Evolutionary conservation across 92 coral and sea anemone genomes (phyloP).

Genomic region (Meandrina meandrites): DNA sequence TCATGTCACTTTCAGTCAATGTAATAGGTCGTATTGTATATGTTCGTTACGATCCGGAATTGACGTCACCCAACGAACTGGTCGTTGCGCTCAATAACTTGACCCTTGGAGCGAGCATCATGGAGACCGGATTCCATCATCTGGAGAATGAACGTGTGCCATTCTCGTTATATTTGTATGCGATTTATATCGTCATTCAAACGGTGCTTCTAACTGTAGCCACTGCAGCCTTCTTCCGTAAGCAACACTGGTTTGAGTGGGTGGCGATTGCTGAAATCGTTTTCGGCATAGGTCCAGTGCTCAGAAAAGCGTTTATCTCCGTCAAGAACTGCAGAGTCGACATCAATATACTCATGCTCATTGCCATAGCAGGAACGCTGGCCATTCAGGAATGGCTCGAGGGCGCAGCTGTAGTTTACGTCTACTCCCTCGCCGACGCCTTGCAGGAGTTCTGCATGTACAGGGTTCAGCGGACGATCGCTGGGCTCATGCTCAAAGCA

Average conservation of each 20-base stretch:
- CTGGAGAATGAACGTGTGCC: slow-evolving; percentile 56
- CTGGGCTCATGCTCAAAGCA: slow-evolving; percentile 86
- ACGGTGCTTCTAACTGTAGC: slow-evolving; percentile 64
- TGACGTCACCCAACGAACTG: slow-evolving; percentile 76
- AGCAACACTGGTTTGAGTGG: slow-evolving; percentile 80
- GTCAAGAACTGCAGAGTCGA: slow-evolving; percentile 69
- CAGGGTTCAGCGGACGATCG: slow-evolving; percentile 89
- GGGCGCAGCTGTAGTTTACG: slow-evolving; percentile 94
- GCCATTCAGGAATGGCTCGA: slow-evolving; percentile 89
- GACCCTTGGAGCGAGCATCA: slow-evolving; percentile 93
- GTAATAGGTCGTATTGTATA: slow-evolving; percentile 92
- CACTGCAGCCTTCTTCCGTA: slow-evolving; percentile 60
- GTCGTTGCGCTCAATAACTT: slow-evolving; percentile 72
- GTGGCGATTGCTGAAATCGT: slow-evolving; percentile 85
- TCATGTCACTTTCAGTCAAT: slow-evolving; percentile 80
- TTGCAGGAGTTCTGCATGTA: slow-evolving; percentile 82
- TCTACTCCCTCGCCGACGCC: slow-evolving; percentile 80
- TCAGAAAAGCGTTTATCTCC: slow-evolving; percentile 69
- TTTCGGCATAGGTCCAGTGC: slow-evolving; percentile 76
- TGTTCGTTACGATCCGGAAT: slow-evolving; percentile 86
- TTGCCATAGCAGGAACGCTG: slow-evolving; percentile 89
- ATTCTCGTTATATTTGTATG: slow-evolving; percentile 44
- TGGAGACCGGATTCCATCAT: slow-evolving; percentile 82
- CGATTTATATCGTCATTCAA: slow-evolving; percentile 67
- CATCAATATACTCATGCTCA: slow-evolving; percentile 81